These are phyloP conservation scores for Psittacara wagleri DNA, from an alignment of 2,113 vertebrate genomes.

Conservation along the genomic window DNA sequence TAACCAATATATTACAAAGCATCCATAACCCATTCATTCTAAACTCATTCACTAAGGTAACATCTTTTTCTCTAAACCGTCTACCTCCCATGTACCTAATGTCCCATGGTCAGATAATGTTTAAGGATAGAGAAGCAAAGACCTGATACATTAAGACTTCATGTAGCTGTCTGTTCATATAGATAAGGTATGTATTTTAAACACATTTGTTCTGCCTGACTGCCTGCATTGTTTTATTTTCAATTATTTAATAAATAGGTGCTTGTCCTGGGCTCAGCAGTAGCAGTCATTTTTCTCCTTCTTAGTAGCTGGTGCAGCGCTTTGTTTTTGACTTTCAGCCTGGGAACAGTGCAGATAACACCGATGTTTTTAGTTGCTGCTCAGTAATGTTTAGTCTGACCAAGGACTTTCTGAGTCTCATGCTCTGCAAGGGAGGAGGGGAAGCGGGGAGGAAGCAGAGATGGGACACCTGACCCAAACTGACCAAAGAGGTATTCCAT, in stretches of 20 bases:
- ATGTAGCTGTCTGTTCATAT: background rate
- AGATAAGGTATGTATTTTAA: background rate
- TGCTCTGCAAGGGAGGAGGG: too few relatives aligned
- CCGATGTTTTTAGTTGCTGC: too few relatives aligned
- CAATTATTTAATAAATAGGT: background rate
- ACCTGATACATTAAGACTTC: background rate
- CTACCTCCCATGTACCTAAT: background rate
- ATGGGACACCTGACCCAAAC: too few relatives aligned
- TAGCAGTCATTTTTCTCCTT: too few relatives aligned
- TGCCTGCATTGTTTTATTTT: background rate
- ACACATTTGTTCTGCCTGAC: background rate
- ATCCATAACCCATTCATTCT: background rate
- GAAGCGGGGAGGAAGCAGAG: too few relatives aligned
- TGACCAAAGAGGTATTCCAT: too few relatives aligned
- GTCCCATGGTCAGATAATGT: background rate
- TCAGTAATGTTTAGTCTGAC: too few relatives aligned
- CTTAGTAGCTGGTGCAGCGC: too few relatives aligned
- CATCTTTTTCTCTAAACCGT: background rate
- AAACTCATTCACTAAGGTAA: background rate
- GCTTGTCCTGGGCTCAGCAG: too few relatives aligned
- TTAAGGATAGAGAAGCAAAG: background rate
- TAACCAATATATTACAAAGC: background rate
- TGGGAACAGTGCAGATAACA: too few relatives aligned
- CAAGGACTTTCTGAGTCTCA: too few relatives aligned
- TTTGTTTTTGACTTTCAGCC: too few relatives aligned